Conservation (phyloP, 2,888 invertebrate genomes). For the Serripes groenlandicus region DNA sequence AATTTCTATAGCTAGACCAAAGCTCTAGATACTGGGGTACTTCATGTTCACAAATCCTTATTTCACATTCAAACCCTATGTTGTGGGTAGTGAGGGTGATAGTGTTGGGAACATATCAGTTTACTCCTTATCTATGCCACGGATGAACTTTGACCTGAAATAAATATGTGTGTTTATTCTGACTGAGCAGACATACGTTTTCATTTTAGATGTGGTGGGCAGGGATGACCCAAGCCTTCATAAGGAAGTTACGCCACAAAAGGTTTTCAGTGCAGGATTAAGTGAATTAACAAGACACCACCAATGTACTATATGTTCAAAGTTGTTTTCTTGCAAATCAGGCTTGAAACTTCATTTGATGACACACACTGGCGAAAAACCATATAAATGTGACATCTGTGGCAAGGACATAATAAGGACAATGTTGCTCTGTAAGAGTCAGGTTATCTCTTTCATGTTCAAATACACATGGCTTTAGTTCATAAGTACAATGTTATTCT, state of each 20-base stretch:
- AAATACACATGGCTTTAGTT: neutral
- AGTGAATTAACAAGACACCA: too few relatives aligned
- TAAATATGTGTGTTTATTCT: constrained; percentile 3
- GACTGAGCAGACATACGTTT: neutral
- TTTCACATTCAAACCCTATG: too few relatives aligned
- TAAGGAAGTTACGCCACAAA: too few relatives aligned
- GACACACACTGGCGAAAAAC: constrained; percentile 17
- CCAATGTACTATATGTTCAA: constrained; percentile 4
- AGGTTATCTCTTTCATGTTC: neutral
- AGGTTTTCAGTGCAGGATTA: too few relatives aligned
- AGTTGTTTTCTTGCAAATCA: neutral
- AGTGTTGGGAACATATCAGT: too few relatives aligned
- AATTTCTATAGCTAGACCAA: too few relatives aligned
- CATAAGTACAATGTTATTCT: neutral
- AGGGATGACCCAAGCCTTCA: too few relatives aligned
- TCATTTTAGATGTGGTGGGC: neutral
- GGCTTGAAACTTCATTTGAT: neutral
- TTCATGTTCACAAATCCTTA: too few relatives aligned
- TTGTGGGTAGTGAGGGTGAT: too few relatives aligned
- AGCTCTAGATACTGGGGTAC: too few relatives aligned
- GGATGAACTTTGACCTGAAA: neutral
- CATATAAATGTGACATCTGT: constrained; percentile 23
- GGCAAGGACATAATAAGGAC: neutral
- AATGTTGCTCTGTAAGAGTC: neutral
- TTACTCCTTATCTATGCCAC: too few relatives aligned